phyloP scores from a whole-genome alignment of 1,140 invertebrate genomes.

The Drosophila eugracilis region DNA sequence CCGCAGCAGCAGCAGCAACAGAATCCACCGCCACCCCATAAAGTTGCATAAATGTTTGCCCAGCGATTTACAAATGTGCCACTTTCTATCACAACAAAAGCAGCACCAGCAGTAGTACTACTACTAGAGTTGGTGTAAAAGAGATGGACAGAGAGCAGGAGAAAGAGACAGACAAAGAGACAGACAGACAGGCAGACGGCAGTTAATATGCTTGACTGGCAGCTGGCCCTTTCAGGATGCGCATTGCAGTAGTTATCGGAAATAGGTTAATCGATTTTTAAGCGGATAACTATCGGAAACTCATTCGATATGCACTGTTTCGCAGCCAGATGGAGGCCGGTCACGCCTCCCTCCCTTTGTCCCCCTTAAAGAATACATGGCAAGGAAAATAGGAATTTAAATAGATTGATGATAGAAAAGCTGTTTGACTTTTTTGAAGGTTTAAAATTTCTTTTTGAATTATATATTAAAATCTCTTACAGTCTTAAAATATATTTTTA shows the following conservation, averaged over 20 bases:
- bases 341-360: not conserved
- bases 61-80: slow-evolving; percentile 70
- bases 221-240: slow-evolving; percentile 62
- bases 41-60: slow-evolving; percentile 63
- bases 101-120: slow-evolving; percentile 9
- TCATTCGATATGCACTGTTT: slow-evolving; percentile 83
- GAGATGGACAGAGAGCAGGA: slow-evolving; percentile 8
- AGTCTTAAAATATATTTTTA: not conserved
- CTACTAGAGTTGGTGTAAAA: slow-evolving; percentile 4
- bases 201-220: slow-evolving; percentile 80
- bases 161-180: slow-evolving; percentile 4
- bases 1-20: slow-evolving; percentile 29
- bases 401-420: too few species aligned
- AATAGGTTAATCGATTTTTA: slow-evolving; percentile 84
- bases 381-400: not conserved
- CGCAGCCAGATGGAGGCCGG: slow-evolving; percentile 46
- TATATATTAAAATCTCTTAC: too few species aligned
- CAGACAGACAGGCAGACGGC: slow-evolving; percentile 18
- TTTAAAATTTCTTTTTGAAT: too few species aligned
- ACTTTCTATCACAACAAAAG: slow-evolving; percentile 77
- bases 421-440: too few species aligned
- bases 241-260: slow-evolving; percentile 84
- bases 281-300: slow-evolving; percentile 82
- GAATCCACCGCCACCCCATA: slow-evolving; percentile 25
- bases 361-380: slow-evolving; percentile 6